A percentile compares a stretch with the other conserved stretches of the same genome.
These are phyloP conservation scores for Tauraco hartlaubi DNA, from an alignment of 2,797 vertebrate genomes.

Conservation along the genomic window DNA sequence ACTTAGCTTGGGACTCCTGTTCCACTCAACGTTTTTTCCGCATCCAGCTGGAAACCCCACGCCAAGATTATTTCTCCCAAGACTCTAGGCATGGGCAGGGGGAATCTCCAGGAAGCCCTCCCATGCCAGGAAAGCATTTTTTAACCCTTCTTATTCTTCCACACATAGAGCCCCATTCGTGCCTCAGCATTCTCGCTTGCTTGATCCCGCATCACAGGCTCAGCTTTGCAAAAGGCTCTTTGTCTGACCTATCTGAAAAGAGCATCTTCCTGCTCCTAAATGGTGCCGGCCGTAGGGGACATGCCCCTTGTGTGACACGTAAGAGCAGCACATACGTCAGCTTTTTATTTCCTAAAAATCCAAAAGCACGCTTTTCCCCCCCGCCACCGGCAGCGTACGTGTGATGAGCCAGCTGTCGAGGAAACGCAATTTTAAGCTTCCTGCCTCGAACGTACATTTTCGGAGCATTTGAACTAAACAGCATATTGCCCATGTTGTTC, in stretches of 20 bases:
- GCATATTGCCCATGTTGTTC: not conserved
- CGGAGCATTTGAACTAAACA: not conserved
- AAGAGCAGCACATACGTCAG: conserved; percentile 7
- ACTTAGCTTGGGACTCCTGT: not conserved
- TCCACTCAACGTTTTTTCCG: not conserved
- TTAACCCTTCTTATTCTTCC: not conserved
- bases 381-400: not conserved
- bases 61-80: not conserved
- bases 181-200: not conserved
- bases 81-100: too few relatives aligned
- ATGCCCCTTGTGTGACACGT: not conserved
- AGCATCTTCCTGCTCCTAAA: not conserved
- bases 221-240: not conserved
- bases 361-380: not conserved
- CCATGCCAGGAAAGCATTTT: not conserved
- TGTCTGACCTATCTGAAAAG: not conserved
- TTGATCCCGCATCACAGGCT: fast-evolving
- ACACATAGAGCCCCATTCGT: not conserved
- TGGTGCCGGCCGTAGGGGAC: not conserved
- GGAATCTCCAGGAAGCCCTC: not conserved
- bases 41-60: not conserved
- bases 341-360: not conserved
- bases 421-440: not conserved
- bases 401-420: not conserved
- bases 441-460: not conserved